Base-by-base conservation (phyloP, 1,140 invertebrate genomes). In the Pseudomyrmex concolor region DNA sequence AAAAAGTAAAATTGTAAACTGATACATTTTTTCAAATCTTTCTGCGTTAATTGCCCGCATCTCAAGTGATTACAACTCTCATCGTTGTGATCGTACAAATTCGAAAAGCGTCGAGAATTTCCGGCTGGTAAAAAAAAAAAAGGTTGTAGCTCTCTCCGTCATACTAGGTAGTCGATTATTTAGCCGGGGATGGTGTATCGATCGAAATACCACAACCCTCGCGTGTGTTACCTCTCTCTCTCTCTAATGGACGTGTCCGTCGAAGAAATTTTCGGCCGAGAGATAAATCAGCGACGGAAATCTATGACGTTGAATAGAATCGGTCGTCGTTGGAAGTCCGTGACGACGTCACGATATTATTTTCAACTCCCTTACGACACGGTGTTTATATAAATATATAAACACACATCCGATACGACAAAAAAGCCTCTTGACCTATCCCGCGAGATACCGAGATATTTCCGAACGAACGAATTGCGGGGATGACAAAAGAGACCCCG, bases 281-380 rank as follows among this genome's bases (percentile, higher is more conserved):
- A 55, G 74, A 55, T 68, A 68, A 81, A 81, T 71, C 67, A 17
- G 19, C 13, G 25, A 55, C 48, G 68, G 9, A 0, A 10, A 85
- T 72, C 43, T 50, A 50, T 84, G 84, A 86, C 83, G 66, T 19
- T 48, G 60, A 34, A 34, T 34, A 66, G 68, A 59, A 51, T 72
- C 73, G 51, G 34, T 80, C 43, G 48, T 84, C 0, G 34, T 34
- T 5, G 34, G 2, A 25, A 34, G 63, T 67, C 60, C 64, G n/a
- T n/a, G 54, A 86, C 64, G 55, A 86, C 83, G 73, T 84, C 60
- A 67, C 45, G n/a, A 54, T 76, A 70, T 84, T 84, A 86, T 70
- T 84, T 84, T 74, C 54, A 72, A 55, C 59, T 34, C 70, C 12
- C 64, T 34, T 57, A 19, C 78, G 80, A 45, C 48, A 45, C 25